phyloP scores from a whole-genome alignment of 2,797 vertebrate genomes.

The Knipowitschia caucasica region DNA sequence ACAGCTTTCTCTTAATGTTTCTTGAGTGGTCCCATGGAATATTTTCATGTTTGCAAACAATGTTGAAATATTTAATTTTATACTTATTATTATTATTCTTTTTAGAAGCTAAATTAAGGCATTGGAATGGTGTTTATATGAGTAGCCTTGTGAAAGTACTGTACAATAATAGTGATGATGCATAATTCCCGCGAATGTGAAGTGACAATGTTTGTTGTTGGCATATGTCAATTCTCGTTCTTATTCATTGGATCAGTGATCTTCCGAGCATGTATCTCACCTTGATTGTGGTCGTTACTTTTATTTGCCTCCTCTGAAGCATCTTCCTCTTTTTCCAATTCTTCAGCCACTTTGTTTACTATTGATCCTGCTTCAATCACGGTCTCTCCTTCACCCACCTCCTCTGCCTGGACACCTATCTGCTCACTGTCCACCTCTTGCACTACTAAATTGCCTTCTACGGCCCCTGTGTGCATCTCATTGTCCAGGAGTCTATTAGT shows the following conservation, averaged over 20 bases:
- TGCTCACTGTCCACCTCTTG: constrained; percentile 23
- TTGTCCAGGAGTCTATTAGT: constrained; percentile 18
- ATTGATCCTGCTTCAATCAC: constrained; percentile 25
- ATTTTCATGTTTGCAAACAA: too few species aligned
- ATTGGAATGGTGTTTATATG: constrained; percentile 5
- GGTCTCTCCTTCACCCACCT: constrained; percentile 20
- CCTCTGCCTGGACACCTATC: constrained; percentile 10
- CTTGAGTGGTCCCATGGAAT: constrained; percentile 46
- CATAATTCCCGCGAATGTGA: too few species aligned
- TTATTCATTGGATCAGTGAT: not conserved
- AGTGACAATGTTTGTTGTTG: not conserved
- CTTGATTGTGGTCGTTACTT: constrained; percentile 39
- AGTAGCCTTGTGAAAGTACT: too few species aligned
- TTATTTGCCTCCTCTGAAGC: constrained; percentile 19
- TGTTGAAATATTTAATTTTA: too few species aligned
- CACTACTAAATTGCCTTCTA: constrained; percentile 29
- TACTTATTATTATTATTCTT: too few species aligned
- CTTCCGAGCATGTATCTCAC: constrained; percentile 42
- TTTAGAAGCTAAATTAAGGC: not conserved
- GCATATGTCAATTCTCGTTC: constrained; percentile 1
- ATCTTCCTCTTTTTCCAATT: constrained; percentile 27
- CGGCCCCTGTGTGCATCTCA: constrained; percentile 21
- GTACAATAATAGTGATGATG: too few species aligned
- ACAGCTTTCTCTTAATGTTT: constrained; percentile 47
- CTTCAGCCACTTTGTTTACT: constrained; percentile 25